Percentiles rank a stretch among this genome's conserved stretches.
Conservation (phyloP, 2,888 invertebrate genomes). For the Drosophila ustulata region DNA sequence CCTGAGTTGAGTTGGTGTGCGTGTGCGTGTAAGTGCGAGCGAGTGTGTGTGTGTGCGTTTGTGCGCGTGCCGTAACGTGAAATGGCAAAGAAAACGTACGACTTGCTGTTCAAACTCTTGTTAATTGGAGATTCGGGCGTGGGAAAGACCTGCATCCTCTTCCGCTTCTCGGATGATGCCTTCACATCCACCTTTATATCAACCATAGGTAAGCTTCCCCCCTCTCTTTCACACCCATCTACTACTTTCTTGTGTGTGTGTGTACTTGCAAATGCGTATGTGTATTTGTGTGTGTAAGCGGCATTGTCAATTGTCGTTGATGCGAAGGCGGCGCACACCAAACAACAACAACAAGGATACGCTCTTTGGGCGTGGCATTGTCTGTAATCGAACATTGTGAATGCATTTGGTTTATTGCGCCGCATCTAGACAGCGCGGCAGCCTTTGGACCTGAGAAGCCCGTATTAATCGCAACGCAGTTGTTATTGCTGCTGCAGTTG, state of each 20-base stretch:
- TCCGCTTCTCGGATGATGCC: constrained; percentile 97
- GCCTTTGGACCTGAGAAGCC: constrained; percentile 51
- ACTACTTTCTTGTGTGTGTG: constrained; percentile 13
- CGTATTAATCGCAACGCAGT: constrained; percentile 19
- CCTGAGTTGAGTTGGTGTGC: constrained; percentile 18
- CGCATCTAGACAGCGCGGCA: constrained; percentile 27
- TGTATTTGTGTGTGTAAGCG: constrained; percentile 26
- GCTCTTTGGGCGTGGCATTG: constrained; percentile 49
- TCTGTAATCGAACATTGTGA: background rate
- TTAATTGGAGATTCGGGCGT: constrained; percentile 97
- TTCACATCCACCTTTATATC: constrained; percentile 98
- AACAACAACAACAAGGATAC: constrained; percentile 46
- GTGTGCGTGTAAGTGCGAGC: constrained; percentile 38
- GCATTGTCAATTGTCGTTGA: constrained; percentile 34
- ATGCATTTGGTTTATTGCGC: constrained; percentile 30
- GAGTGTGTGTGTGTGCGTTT: constrained; percentile 50
- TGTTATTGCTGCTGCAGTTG: constrained; percentile 24
- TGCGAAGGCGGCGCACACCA: constrained; percentile 40
- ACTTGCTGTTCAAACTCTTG: constrained; percentile 95
- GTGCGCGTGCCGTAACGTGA: constrained; percentile 75
- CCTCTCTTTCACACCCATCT: constrained; percentile 13
- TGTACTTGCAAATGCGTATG: constrained; percentile 22
- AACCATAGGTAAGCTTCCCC: constrained; percentile 92
- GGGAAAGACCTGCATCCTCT: constrained; percentile 97
- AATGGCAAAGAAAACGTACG: constrained; percentile 98